Evolutionary conservation across 2,797 vertebrate genomes (phyloP), one percentile per base, ranked within the genome.

Genomic region (Melanotaenia parkinsoni): DNA sequence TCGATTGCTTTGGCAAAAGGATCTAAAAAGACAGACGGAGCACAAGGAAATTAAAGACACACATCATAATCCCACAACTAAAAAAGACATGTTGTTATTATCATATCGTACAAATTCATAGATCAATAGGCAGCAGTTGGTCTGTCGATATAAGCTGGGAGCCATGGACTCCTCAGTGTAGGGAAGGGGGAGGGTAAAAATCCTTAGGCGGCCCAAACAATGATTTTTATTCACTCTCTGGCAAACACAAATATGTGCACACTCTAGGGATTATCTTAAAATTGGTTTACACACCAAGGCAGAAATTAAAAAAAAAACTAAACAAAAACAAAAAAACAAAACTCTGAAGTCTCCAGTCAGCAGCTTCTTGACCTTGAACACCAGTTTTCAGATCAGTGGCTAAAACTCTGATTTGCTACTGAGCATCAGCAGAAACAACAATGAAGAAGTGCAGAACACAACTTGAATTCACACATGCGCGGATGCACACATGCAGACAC

Each of bases 21-120:
- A 50, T 57, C 14, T 45, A 14, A 64, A 65, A 66, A 32, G 11
- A 72, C 18, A 33, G 22, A 35, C 30, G 9, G 47, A 3, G 59
- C 1, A 63, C 40, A 2, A n/a, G 65, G 58, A 75, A 62, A 67
- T 75, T 58, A 70, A 81, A 81, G 59, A 81, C 69, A 83, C 63
- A 70, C 63, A 83, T 88, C 67, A 65, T 30, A 80, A 80, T 57
- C 53, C 30, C 45, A 16, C 70, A 67, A 64, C 80, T 59, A 47
- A 79, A 75, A 82, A 63, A 86, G 78, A 89, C 68, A 47, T 76
- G 10, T 76, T 86, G 73, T 82, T 88, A 80, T 87, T 78, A 89
- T 88, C 72, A 84, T 84, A 84, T 90, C 88, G 83, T 78, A 85
- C 88, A 91, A 93, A 93, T 89, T 90, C 78, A 82, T 86, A 88